Conservation (phyloP, 2,888 invertebrate species). For the Clitarchus hookeri region DNA sequence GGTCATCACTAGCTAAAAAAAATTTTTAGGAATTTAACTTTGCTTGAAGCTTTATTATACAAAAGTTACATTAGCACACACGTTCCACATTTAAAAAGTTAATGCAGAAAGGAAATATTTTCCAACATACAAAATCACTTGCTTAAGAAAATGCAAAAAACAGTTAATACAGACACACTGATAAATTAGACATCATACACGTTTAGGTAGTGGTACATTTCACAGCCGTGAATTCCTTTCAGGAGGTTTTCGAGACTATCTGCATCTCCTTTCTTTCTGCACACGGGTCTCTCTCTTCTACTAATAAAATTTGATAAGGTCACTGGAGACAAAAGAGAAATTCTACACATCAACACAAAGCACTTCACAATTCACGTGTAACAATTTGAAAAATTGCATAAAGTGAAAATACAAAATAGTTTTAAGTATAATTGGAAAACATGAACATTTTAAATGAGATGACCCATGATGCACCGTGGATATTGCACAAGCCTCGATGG, state of each 20-base stretch:
- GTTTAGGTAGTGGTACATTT: slow-evolving; percentile 32
- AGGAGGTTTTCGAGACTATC: slow-evolving; percentile 33
- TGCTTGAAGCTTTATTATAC: too few relatives aligned
- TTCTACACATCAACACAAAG: slow-evolving; percentile 19
- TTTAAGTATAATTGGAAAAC: slow-evolving; percentile 9
- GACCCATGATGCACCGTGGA: slow-evolving; percentile 67
- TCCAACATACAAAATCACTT: neutral
- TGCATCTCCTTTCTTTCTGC: slow-evolving; percentile 1
- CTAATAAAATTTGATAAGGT: neutral
- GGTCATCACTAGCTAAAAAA: too few relatives aligned
- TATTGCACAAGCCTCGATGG: slow-evolving; percentile 57
- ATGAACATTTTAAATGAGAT: slow-evolving; percentile 59
- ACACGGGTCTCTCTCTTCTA: neutral
- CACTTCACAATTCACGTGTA: neutral
- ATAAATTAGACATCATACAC: slow-evolving; percentile 26
- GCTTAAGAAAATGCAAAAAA: slow-evolving; percentile 12
- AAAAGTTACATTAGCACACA: slow-evolving; percentile 2
- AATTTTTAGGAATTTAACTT: too few relatives aligned
- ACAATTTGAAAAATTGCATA: neutral
- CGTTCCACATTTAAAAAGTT: neutral
- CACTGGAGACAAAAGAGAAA: slow-evolving; percentile 30
- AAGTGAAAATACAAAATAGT: neutral
- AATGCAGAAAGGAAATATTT: neutral
- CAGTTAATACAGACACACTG: neutral
- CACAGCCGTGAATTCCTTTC: slow-evolving; percentile 37